Conservation (phyloP, 2,113 vertebrate genomes). For the Monopterus albus region DNA sequence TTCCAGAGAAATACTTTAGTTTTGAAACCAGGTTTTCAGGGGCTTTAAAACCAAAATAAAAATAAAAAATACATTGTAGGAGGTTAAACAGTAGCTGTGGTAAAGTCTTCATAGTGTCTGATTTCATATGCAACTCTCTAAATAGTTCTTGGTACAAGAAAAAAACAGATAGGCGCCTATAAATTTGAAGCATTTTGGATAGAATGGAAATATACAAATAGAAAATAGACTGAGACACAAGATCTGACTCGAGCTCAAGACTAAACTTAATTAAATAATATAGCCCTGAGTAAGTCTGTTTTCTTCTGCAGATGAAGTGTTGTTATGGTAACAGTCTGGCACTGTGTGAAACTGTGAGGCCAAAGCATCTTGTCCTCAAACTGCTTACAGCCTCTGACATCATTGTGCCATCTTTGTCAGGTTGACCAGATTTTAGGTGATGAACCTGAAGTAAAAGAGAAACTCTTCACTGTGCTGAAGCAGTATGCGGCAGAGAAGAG, state of each 20-base stretch:
- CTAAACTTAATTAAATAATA: too few species aligned
- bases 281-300: not conserved
- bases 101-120: too few species aligned
- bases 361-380: not conserved
- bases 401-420: constrained; percentile 69
- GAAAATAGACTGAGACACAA: too few species aligned
- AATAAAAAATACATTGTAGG: too few species aligned
- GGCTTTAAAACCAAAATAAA: not conserved
- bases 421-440: constrained; percentile 90
- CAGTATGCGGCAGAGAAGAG: constrained; percentile 91
- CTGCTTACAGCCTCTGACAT: not conserved
- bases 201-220: not conserved
- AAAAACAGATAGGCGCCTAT: not conserved
- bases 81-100: too few species aligned
- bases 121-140: too few species aligned
- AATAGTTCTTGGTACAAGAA: not conserved
- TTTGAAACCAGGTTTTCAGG: not conserved
- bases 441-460: constrained; percentile 88
- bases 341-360: not conserved
- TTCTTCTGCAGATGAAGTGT: not conserved
- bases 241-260: too few species aligned
- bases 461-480: constrained; percentile 88
- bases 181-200: not conserved
- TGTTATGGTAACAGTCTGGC: not conserved
- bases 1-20: too few species aligned